Conservation (phyloP, 1,140 invertebrate genomes). For the Achatina immaculata region DNA sequence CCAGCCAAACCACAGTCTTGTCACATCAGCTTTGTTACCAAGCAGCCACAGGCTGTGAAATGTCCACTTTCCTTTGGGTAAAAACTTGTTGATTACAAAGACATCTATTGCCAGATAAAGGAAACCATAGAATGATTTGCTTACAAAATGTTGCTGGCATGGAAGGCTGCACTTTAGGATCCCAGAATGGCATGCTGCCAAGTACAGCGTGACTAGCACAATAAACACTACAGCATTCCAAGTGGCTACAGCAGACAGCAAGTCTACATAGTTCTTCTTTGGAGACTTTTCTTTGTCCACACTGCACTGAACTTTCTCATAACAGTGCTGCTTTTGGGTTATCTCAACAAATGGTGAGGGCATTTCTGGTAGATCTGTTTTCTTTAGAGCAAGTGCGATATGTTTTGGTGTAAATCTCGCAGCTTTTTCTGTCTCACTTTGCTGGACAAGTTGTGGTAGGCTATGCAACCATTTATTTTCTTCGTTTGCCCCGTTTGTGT, state of each 20-base stretch:
- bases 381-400: too few species aligned
- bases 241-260: neutral
- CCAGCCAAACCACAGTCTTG: too few species aligned
- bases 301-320: neutral
- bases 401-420: too few species aligned
- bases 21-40: neutral
- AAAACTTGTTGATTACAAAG: neutral
- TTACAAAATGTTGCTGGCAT: neutral
- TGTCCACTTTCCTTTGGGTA: neutral
- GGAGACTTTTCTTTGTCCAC: neutral
- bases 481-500: neutral
- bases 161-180: neutral
- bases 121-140: slow-evolving; percentile 5
- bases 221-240: neutral
- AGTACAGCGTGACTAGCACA: neutral
- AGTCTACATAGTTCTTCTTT: neutral
- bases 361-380: too few species aligned
- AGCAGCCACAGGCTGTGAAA: too few species aligned
- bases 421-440: too few species aligned
- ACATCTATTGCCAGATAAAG: neutral
- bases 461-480: too few species aligned
- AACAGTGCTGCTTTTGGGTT: too few species aligned
- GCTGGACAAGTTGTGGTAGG: too few species aligned
- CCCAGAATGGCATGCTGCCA: neutral
- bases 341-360: too few species aligned